phyloP scores from a whole-genome alignment of 2,888 invertebrate genomes.

The Hirtodrosophila histrioides region DNA sequence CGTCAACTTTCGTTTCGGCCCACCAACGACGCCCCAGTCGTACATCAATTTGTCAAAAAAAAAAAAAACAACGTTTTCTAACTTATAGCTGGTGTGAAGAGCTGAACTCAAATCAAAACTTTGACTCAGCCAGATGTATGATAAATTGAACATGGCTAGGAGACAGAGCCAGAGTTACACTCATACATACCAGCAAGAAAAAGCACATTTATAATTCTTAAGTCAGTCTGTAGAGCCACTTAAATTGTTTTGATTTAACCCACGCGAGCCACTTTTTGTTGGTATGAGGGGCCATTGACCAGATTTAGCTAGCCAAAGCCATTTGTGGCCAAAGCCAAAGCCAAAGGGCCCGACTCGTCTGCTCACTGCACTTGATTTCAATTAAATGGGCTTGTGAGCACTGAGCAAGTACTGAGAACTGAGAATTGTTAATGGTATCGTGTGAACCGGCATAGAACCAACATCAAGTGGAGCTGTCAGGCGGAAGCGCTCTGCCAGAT shows the following conservation, averaged over 20 bases:
- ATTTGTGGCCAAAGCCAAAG: constrained; percentile 14
- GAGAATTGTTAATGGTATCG: constrained; percentile 32
- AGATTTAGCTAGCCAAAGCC: constrained; percentile 39
- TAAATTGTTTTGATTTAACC: constrained; percentile 75
- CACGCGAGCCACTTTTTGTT: constrained; percentile 54
- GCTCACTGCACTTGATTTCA: constrained; percentile 65
- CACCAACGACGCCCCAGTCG: constrained; percentile 57
- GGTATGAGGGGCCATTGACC: constrained; percentile 68
- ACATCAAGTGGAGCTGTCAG: constrained; percentile 6
- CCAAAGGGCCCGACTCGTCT: constrained; percentile 47
- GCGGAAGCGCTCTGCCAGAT: constrained; percentile 54
- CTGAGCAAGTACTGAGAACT: constrained; percentile 10
- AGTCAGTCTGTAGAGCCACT: constrained; percentile 56
- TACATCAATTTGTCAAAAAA: constrained; percentile 68
- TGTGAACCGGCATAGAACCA: constrained; percentile 39
- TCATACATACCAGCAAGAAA: constrained; percentile 29
- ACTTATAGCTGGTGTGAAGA: constrained; percentile 16
- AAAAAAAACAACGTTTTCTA: constrained; percentile 3
- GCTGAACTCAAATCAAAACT: constrained; percentile 48
- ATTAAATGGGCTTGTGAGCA: constrained; percentile 60
- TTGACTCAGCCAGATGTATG: constrained; percentile 36
- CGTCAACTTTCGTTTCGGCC: constrained; percentile 54
- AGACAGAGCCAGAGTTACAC: constrained; percentile 30
- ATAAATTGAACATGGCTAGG: constrained; percentile 74
- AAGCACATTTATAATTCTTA: constrained; percentile 66